Evolutionary conservation across 2,888 invertebrate genomes (phyloP), one percentile per base, ranked within the genome.

Genomic region (Synergus gifuensis): DNA sequence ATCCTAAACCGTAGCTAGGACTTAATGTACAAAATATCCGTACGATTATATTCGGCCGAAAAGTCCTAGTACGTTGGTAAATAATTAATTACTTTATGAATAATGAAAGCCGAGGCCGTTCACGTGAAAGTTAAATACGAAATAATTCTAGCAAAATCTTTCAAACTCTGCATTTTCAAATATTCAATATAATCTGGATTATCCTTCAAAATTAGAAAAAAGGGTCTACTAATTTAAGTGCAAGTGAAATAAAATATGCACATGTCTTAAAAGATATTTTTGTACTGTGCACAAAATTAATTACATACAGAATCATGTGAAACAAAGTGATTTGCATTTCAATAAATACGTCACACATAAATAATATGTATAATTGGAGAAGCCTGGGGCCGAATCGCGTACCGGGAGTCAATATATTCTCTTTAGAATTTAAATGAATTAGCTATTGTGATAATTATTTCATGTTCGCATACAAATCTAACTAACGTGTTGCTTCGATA

Each of bases 381-480:
- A 36, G 36, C 49, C 73, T 49, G 49, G 28, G n/a, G 28, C 36
- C 9, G 9, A 73, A 73, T 54, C 28, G 54, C 73, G n/a, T 4
- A 9, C 36, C 36, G 11, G 54, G 3, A 73, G 73, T 46, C 73
- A 73, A 73, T 73, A 73, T 49, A 28, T 28, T 54, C 73, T 36
- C 54, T 73, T 73, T 36, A 73, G 36, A 0, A 73, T 36, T 54
- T 28, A 54, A 73, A 54, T 73, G 54, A 73, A 73, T 73, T 49
- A 54, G 54, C 73, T 54, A 73, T 54, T 73, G 16, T 54, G 54
- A 73, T 54, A 54, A 36, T 54, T 69, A 69, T 69, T 69, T 69
- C 69, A 49, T 69, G 49, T 8, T 69, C 46, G 46, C 46, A 28
- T 69, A 16, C 28, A 46, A 44, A 49, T 46, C 49, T 69, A 18